Base-by-base conservation (phyloP, 1,140 invertebrate species). In the Campoletis sonorensis region DNA sequence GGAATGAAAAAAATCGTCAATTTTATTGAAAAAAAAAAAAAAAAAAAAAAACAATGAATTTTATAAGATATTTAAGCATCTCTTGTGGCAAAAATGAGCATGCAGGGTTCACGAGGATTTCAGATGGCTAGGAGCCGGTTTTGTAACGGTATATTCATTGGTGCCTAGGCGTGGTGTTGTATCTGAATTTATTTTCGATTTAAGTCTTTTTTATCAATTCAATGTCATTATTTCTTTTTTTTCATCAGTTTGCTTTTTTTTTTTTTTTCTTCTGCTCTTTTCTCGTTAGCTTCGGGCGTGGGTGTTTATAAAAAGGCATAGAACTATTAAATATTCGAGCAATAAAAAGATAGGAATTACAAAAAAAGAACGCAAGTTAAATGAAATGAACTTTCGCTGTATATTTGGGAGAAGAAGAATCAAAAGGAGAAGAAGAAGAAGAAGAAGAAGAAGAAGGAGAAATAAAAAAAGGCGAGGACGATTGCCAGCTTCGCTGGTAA, bases 141-240 rank as follows among this genome's bases (percentile, higher is more conserved):
- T 81, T 71, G 54, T 82, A 82, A 82, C 81, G 81, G 81, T 82
- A 82, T 45, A 51, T 67, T 79, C 58, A 78, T 79, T 33, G 72
- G 45, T 75, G 49, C 72, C 72, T 73, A 72, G 71, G 40, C 68
- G 81, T 64, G 45, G 67, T 64, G n/a, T 81, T 64, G n/a, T 81
- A 67, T 64, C 33, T 67, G 37, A 61, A 58, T 58, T 40, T 15
- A 37, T 40, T 58, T 18, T 78, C 51, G 11, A 30, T 78, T 30
- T 61, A 18, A 18, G 26, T 51, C 21, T 8, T 37, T 16, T 72
- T 51, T 80, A 49, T 68, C 45, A 1, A 23, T 27, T 67, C 21
- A 11, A n/a, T 67, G 8, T 67, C 3, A 23, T 27, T 27, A 23
- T 58, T 58, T n/a, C 54, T 58, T 73, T 73, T n/a, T 71, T 71